Conservation (phyloP, 2,888 invertebrate species). For the Tetranychus piercei region DNA sequence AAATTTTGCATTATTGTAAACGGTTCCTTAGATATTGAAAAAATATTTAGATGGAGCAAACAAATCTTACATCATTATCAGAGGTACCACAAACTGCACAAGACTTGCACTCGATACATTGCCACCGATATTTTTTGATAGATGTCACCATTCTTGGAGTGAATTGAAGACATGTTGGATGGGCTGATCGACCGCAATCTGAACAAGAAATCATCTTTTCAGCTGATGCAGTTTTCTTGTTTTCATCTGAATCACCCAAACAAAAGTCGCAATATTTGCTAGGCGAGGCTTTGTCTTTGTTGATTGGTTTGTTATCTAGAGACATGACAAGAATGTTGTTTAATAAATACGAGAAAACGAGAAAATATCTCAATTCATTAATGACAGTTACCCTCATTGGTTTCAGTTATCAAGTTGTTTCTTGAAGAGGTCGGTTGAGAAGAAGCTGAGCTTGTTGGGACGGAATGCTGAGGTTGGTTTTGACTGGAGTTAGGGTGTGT, state of each 20-base stretch:
- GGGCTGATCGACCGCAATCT: conserved; percentile 95
- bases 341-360: too few relatives aligned
- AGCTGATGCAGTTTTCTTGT: conserved; percentile 82
- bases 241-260: conserved; percentile 79
- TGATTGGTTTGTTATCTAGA: neutral
- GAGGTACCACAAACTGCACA: conserved; percentile 97
- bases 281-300: conserved; percentile 37
- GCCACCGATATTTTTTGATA: conserved; percentile 97
- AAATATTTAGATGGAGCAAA: conserved; percentile 32
- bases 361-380: neutral
- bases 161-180: conserved; percentile 94
- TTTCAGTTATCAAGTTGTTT: neutral
- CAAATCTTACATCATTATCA: conserved; percentile 92
- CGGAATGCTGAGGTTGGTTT: conserved; percentile 7
- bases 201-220: conserved; percentile 93
- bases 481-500: neutral
- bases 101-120: conserved; percentile 99
- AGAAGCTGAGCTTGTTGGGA: neutral
- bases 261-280: conserved; percentile 96
- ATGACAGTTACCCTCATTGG: conserved; percentile 1
- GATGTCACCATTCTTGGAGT: conserved; percentile 95
- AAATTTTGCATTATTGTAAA: too few relatives aligned
- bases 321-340: neutral
- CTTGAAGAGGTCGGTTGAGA: neutral
- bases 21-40: too few relatives aligned